A percentile compares a stretch with the other conserved stretches of the same genome.
phyloP scores from a whole-genome alignment of 2,113 vertebrate genomes.

The Ailuropoda melanoleuca region DNA sequence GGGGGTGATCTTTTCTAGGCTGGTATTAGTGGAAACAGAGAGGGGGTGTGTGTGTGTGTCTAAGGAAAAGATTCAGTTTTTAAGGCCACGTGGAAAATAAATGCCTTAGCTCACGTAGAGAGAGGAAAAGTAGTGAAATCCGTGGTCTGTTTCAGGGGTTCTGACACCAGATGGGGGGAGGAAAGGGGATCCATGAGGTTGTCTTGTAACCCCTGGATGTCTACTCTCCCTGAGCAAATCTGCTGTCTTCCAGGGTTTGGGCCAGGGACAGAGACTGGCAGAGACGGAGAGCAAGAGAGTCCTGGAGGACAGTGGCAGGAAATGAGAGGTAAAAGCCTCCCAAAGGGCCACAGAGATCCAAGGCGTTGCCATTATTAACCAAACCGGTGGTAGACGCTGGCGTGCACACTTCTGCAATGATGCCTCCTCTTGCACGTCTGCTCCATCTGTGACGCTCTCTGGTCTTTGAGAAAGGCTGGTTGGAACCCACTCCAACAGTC shows the following conservation, averaged over 20 bases:
- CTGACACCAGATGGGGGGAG: neutral
- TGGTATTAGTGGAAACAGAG: neutral
- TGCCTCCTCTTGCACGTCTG: neutral
- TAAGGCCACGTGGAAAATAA: constrained; percentile 19
- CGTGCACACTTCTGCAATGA: neutral
- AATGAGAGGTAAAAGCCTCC: neutral
- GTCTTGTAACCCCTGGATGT: neutral
- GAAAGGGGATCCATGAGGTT: neutral
- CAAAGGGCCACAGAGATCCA: neutral
- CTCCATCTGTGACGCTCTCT: neutral
- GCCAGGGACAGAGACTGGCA: neutral
- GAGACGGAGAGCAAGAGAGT: neutral
- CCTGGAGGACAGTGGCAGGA: neutral
- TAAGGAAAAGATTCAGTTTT: constrained; percentile 7
- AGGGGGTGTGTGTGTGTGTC: neutral
- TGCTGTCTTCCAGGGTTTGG: neutral
- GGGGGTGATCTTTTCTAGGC: neutral
- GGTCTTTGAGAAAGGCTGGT: neutral
- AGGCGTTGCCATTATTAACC: neutral
- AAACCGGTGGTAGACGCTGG: neutral
- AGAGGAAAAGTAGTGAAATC: neutral
- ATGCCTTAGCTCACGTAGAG: neutral
- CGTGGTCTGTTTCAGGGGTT: neutral
- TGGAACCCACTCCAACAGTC: neutral
- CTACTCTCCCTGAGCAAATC: neutral